phyloP scores from a whole-genome alignment of 2,797 vertebrate genomes.

The Psittacula derbiana region DNA sequence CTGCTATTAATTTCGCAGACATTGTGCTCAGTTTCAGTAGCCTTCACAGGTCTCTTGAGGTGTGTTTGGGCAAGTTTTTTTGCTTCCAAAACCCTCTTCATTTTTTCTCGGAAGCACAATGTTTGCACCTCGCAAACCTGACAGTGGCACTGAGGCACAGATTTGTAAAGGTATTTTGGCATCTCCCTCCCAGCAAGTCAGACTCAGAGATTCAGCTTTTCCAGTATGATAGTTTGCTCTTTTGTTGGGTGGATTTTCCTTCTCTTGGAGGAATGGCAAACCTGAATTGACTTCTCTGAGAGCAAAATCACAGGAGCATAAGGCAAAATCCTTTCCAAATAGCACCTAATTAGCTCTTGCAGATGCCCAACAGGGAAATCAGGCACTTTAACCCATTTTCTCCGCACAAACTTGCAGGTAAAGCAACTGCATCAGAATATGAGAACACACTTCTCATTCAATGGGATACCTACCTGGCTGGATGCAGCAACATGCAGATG shows the following conservation, averaged over 20 bases:
- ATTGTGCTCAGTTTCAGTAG: constrained; percentile 47
- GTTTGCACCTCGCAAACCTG: constrained; percentile 41
- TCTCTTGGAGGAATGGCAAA: background rate
- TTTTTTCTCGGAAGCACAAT: background rate
- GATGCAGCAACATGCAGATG: background rate
- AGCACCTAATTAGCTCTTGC: background rate
- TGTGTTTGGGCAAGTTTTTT: constrained; percentile 16
- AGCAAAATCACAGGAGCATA: background rate
- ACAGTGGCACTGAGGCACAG: background rate
- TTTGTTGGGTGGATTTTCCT: constrained; percentile 39
- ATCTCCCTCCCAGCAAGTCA: constrained; percentile 3
- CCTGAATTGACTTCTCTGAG: background rate
- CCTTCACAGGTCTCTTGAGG: constrained; percentile 23
- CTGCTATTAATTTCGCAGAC: constrained; percentile 31
- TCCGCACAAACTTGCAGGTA: background rate
- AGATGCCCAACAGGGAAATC: background rate
- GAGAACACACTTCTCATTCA: background rate
- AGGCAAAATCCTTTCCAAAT: background rate
- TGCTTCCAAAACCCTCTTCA: background rate
- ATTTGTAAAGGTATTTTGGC: constrained; percentile 55
- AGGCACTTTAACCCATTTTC: background rate
- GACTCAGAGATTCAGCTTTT: constrained; percentile 7
- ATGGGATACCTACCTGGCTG: background rate
- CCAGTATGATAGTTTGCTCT: background rate
- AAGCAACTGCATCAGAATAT: background rate